Conservation (phyloP, 2,888 invertebrate species). For the Leptopilina drosophilae region DNA sequence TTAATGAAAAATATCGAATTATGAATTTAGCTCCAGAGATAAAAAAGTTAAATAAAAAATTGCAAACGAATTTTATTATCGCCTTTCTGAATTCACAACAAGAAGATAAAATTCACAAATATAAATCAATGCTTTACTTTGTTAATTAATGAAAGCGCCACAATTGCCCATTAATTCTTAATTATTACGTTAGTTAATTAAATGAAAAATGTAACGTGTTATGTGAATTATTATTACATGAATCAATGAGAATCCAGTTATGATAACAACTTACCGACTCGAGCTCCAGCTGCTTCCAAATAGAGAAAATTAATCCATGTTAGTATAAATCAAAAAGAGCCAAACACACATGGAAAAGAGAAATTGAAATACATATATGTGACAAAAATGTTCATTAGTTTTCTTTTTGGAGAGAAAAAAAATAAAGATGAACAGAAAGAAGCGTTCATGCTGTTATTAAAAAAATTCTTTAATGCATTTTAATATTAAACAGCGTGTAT, state of each 20-base stretch:
- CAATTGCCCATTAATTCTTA: too few species aligned
- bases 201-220: background rate
- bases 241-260: background rate
- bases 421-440: background rate
- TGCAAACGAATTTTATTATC: too few species aligned
- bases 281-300: constrained; percentile 74
- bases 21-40: too few species aligned
- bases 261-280: constrained; percentile 76
- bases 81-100: too few species aligned
- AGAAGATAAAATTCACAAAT: too few species aligned
- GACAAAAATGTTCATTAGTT: background rate
- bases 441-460: background rate
- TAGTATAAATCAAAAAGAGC: constrained; percentile 63
- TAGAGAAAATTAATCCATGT: constrained; percentile 72
- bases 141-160: too few species aligned
- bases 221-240: background rate
- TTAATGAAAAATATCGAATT: too few species aligned
- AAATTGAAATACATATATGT: constrained; percentile 35
- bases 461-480: background rate
- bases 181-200: too few species aligned
- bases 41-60: too few species aligned
- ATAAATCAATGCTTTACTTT: too few species aligned
- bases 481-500: too few species aligned
- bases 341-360: constrained; percentile 51
- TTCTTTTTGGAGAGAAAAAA: too few species aligned